These are phyloP conservation scores for Notechis scutatus DNA, from an alignment of 2,113 vertebrate genomes.

Conservation along the genomic window DNA sequence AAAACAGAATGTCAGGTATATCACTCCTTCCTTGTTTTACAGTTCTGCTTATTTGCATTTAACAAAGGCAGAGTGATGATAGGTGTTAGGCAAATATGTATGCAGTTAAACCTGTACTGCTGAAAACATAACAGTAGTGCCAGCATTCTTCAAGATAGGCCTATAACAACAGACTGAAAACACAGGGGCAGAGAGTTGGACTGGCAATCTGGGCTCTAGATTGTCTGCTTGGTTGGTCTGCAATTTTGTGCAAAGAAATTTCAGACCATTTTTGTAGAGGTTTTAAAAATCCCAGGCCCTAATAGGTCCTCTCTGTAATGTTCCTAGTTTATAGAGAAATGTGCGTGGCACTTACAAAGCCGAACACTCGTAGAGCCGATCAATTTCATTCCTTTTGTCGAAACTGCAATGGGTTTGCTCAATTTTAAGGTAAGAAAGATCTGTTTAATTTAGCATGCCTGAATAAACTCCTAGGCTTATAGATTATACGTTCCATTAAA, in stretches of 20 bases:
- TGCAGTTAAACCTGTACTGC: slow-evolving; percentile 48
- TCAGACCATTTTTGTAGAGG: not conserved
- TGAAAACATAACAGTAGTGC: slow-evolving; percentile 43
- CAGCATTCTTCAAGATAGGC: slow-evolving; percentile 36
- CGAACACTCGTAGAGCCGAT: slow-evolving; percentile 86
- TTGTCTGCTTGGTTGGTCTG: slow-evolving; percentile 9
- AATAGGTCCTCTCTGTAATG: slow-evolving; percentile 32
- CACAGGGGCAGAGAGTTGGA: slow-evolving; percentile 12
- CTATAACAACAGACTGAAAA: slow-evolving; percentile 37
- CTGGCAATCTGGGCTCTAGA: not conserved
- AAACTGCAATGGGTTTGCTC: slow-evolving; percentile 94
- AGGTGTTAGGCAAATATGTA: slow-evolving; percentile 55
- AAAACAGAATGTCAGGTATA: slow-evolving; percentile 70
- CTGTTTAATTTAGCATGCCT: slow-evolving; percentile 40
- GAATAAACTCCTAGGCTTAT: slow-evolving; percentile 23
- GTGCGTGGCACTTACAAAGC: slow-evolving; percentile 85
- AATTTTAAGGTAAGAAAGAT: slow-evolving; percentile 93
- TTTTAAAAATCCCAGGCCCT: not conserved
- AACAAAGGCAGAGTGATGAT: slow-evolving; percentile 47
- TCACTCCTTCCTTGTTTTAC: slow-evolving; percentile 61
- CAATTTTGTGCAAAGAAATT: slow-evolving; percentile 51
- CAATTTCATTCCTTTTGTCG: slow-evolving; percentile 97
- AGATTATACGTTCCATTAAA: slow-evolving; percentile 28
- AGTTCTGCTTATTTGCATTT: slow-evolving; percentile 58
- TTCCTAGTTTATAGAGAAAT: slow-evolving; percentile 96